Evolutionary conservation across 2,888 invertebrate genomes (phyloP).

Genomic region (Salpingus planirostris): DNA sequence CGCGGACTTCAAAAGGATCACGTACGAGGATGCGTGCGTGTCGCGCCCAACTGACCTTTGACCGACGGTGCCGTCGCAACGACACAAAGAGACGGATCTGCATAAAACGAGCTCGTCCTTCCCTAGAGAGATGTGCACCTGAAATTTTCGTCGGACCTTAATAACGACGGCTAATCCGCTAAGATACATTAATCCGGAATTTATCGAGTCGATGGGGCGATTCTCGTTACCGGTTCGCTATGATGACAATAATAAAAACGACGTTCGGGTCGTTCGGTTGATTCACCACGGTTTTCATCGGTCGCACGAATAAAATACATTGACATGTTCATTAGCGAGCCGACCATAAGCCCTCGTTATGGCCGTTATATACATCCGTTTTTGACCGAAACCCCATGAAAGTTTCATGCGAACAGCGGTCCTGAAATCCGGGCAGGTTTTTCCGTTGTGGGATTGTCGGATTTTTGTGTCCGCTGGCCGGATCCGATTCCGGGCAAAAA

Average conservation of each 20-base stretch:
- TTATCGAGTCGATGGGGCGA: slow-evolving; percentile 6
- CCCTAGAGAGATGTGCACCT: too few relatives aligned
- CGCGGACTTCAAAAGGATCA: background rate
- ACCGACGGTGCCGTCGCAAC: background rate
- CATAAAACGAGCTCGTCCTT: too few relatives aligned
- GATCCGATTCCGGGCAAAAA: too few relatives aligned
- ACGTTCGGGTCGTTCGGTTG: slow-evolving; percentile 25
- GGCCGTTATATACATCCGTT: slow-evolving; percentile 23
- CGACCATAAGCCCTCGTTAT: slow-evolving; percentile 6
- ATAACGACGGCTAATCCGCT: slow-evolving; percentile 8
- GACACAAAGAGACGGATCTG: too few relatives aligned
- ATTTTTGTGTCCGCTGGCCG: too few relatives aligned
- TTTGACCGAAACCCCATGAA: too few relatives aligned
- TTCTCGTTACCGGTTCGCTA: slow-evolving; percentile 3
- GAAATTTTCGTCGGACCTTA: too few relatives aligned
- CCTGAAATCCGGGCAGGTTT: too few relatives aligned
- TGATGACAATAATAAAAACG: slow-evolving; percentile 25
- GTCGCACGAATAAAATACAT: slow-evolving; percentile 19
- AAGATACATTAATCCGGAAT: slow-evolving; percentile 10
- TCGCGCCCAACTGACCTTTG: background rate
- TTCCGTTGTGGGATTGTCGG: too few relatives aligned
- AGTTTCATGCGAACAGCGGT: too few relatives aligned
- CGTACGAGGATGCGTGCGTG: background rate
- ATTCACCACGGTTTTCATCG: slow-evolving; percentile 34
- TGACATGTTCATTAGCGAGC: slow-evolving; percentile 26